A percentile compares a stretch with the other conserved stretches of the same genome.
These are phyloP conservation scores for Holotrichia oblita DNA, from an alignment of 1,140 invertebrate genomes.

Conservation along the genomic window DNA sequence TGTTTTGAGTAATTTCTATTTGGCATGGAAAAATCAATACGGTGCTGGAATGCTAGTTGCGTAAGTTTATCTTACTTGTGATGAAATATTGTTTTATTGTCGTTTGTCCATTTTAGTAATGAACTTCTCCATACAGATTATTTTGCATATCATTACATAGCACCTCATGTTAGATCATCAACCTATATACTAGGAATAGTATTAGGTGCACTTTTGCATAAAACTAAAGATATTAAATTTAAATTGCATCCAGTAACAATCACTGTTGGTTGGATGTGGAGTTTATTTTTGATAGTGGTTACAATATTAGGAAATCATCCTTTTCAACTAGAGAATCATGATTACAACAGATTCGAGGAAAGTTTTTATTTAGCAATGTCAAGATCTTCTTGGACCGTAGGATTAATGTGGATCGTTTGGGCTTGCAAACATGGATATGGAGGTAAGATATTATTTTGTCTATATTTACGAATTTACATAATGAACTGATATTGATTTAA, in stretches of 20 bases:
- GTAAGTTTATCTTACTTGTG: slow-evolving; percentile 41
- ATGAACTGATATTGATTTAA: too few species aligned
- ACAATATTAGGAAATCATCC: slow-evolving; percentile 44
- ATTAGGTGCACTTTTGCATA: slow-evolving; percentile 49
- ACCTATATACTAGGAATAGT: slow-evolving; percentile 50
- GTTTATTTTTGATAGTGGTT: slow-evolving; percentile 46
- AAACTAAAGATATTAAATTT: slow-evolving; percentile 49
- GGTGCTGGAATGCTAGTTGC: slow-evolving; percentile 51
- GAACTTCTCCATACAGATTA: slow-evolving; percentile 45
- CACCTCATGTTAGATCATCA: slow-evolving; percentile 47
- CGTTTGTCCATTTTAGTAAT: slow-evolving; percentile 29
- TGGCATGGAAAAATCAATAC: slow-evolving; percentile 53
- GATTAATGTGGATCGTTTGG: slow-evolving; percentile 53
- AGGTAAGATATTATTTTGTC: slow-evolving; percentile 47
- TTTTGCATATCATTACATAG: slow-evolving; percentile 49
- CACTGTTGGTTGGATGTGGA: slow-evolving; percentile 46
- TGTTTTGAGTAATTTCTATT: slow-evolving; percentile 50
- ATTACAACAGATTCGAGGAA: slow-evolving; percentile 47
- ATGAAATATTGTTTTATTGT: not conserved
- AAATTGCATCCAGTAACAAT: slow-evolving; percentile 43
- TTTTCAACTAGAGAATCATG: slow-evolving; percentile 50
- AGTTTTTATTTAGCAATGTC: slow-evolving; percentile 49
- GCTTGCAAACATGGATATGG: slow-evolving; percentile 52
- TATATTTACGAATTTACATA: too few species aligned
- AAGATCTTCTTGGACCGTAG: slow-evolving; percentile 51